These are phyloP conservation scores for Dinomys branickii DNA, from an alignment of 2,113 vertebrate genomes.

Conservation along the genomic window DNA sequence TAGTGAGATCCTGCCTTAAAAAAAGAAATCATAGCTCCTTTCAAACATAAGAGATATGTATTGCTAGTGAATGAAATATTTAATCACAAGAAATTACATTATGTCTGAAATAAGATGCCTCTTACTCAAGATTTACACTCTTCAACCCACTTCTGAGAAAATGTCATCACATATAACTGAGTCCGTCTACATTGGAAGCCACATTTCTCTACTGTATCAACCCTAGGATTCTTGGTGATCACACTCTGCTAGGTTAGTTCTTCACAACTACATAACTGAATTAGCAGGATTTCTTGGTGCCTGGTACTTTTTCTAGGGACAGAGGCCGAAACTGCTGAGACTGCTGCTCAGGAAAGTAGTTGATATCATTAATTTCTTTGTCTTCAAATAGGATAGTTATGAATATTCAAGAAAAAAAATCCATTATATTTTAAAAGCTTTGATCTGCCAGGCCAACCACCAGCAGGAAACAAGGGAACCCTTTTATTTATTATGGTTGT, in stretches of 20 bases:
- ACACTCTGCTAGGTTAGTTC: not conserved
- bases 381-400: slow-evolving; percentile 31
- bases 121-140: not conserved
- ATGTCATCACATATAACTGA: not conserved
- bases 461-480: not conserved
- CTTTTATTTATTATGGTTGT: not conserved
- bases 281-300: slow-evolving; percentile 31
- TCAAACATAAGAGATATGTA: not conserved
- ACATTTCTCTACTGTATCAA: not conserved
- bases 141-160: slow-evolving; percentile 10
- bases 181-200: not conserved
- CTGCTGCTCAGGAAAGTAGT: slow-evolving; percentile 18
- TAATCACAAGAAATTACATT: slow-evolving; percentile 3
- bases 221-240: not conserved
- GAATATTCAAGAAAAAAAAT: not conserved
- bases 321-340: slow-evolving; percentile 42
- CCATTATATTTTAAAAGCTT: slow-evolving; percentile 49
- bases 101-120: slow-evolving; percentile 10
- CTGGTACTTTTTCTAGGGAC: not conserved
- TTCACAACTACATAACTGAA: slow-evolving; percentile 14
- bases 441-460: not conserved
- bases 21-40: not conserved
- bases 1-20: not conserved
- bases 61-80: not conserved
- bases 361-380: slow-evolving; percentile 15